Evolutionary conservation across 2,888 invertebrate genomes (phyloP).

Genomic region (Busseola fusca): DNA sequence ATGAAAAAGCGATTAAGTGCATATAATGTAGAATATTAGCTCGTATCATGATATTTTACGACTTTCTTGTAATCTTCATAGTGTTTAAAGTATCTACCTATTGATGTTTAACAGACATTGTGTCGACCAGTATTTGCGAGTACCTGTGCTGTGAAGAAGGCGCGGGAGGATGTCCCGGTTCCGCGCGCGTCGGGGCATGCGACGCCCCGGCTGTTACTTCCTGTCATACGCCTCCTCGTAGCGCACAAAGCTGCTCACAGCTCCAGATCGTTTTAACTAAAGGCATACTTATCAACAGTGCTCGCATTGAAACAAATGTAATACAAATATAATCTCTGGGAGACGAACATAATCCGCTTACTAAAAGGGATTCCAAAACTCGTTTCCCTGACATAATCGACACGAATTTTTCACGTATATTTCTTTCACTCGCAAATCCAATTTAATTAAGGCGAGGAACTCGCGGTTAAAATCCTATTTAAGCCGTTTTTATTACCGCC

Average conservation of each 20-base stretch:
- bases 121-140: neutral
- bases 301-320: conserved; percentile 65
- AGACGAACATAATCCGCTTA: conserved; percentile 79
- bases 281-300: conserved; percentile 61
- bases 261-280: conserved; percentile 57
- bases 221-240: conserved; percentile 70
- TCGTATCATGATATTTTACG: conserved; percentile 61
- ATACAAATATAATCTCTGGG: conserved; percentile 73
- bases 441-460: conserved; percentile 89
- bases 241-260: conserved; percentile 60
- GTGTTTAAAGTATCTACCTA: conserved; percentile 1
- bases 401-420: conserved; percentile 88
- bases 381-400: conserved; percentile 86
- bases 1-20: conserved; percentile 76
- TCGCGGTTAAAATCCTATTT: conserved; percentile 89
- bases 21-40: conserved; percentile 69
- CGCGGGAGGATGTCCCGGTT: conserved; percentile 31
- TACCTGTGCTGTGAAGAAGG: conserved; percentile 27
- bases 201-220: conserved; percentile 78
- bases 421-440: conserved; percentile 88
- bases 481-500: conserved; percentile 89
- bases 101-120: conserved; percentile 9
- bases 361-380: conserved; percentile 82
- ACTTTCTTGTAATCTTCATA: conserved; percentile 44
- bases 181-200: conserved; percentile 58